A percentile compares a stretch with the other conserved stretches of the same genome.
Evolutionary conservation across 2,113 vertebrate genomes (phyloP).

Genomic region (Elgaria multicarinata): DNA sequence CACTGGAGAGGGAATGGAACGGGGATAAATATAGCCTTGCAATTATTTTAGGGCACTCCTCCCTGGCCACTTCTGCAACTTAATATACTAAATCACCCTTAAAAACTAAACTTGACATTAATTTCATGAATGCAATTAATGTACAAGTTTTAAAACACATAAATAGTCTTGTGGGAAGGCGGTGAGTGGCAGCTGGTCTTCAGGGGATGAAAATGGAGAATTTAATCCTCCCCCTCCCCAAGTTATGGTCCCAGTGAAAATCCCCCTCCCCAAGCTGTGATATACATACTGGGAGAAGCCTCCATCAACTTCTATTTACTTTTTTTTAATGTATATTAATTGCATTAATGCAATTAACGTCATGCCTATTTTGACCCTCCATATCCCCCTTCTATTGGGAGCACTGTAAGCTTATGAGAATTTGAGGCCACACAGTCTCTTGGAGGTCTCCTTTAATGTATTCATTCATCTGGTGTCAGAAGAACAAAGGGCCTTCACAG

Average conservation of each 20-base stretch:
- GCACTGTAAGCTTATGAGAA: neutral
- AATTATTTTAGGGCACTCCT: neutral
- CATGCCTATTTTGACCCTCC: neutral
- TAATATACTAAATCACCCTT: neutral
- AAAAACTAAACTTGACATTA: neutral
- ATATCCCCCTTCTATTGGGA: neutral
- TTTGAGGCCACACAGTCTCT: neutral
- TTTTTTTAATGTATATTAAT: neutral
- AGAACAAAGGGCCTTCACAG: neutral
- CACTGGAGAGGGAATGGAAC: neutral
- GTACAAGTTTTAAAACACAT: neutral
- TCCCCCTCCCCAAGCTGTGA: neutral
- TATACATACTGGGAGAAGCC: neutral
- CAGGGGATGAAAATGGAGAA: no score
- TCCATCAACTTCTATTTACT: neutral
- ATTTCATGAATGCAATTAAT: neutral
- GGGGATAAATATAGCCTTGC: neutral
- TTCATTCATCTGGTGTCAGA: neutral
- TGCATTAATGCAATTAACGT: neutral
- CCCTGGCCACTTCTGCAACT: neutral
- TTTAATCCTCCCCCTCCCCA: neutral
- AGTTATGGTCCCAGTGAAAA: neutral
- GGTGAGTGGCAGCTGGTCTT: neutral
- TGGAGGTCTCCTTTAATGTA: neutral
- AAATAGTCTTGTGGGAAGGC: neutral